These are phyloP conservation scores for Phodopus roborovskii DNA, from an alignment of 2,113 vertebrate species.

Conservation along the genomic window DNA sequence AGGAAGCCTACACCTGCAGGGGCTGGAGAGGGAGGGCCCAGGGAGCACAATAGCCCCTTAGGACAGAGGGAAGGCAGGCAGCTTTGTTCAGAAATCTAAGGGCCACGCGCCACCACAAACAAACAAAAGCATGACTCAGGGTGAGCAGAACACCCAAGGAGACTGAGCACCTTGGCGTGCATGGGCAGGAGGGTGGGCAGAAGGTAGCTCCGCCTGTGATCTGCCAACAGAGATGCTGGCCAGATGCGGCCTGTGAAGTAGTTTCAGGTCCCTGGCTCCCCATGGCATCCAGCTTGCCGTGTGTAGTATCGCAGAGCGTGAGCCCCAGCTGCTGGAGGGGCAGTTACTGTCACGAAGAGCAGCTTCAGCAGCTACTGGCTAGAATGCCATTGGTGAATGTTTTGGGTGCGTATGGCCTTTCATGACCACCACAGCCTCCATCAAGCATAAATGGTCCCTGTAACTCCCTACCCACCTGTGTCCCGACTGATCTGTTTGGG, in stretches of 20 bases:
- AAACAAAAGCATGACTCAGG: not conserved
- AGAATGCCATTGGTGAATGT: accelerated
- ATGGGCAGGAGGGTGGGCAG: not conserved
- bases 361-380: not conserved
- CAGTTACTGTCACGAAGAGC: not conserved
- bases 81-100: not conserved
- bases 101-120: not conserved
- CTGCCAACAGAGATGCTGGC: not conserved
- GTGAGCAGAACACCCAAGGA: not conserved
- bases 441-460: not conserved
- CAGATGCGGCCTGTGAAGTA: not conserved
- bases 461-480: not conserved
- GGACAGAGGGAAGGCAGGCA: not conserved
- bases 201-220: too few species aligned
- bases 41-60: not conserved
- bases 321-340: not conserved
- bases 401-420: not conserved
- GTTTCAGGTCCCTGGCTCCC: not conserved
- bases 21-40: not conserved
- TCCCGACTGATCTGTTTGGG: not conserved
- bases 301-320: too few species aligned
- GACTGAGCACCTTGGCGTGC: not conserved
- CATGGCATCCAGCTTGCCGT: not conserved
- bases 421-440: not conserved
- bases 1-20: not conserved